Percentiles rank a stretch among this genome's conserved stretches.
Evolutionary conservation across 2,888 invertebrate species (phyloP).

Genomic region (Ypsolopha sequella): DNA sequence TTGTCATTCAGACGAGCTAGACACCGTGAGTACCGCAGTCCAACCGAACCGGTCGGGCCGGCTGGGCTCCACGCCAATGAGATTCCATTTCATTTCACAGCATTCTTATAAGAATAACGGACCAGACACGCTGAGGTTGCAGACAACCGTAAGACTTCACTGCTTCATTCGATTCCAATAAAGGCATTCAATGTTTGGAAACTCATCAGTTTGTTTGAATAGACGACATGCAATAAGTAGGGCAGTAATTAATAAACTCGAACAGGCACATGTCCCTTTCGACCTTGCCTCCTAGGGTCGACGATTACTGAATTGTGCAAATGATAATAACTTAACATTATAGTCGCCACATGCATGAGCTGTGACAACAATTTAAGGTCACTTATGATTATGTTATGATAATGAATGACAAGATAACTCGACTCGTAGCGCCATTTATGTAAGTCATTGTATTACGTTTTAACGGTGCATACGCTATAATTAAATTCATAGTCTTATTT

Average conservation of each 20-base stretch:
- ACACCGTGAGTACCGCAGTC: conserved; percentile 35
- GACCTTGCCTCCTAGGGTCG: conserved; percentile 34
- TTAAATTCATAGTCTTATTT: no score
- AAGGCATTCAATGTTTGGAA: background rate
- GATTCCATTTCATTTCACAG: conserved; percentile 66
- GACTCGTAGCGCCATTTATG: background rate
- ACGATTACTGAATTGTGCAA: conserved; percentile 24
- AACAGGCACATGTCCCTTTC: conserved; percentile 17
- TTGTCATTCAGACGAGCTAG: conserved; percentile 47
- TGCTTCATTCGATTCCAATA: conserved; percentile 12
- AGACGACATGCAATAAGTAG: conserved; percentile 26
- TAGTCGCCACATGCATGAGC: conserved; percentile 15
- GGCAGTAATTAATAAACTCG: conserved; percentile 21
- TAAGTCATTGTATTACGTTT: background rate
- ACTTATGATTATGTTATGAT: conserved; percentile 3
- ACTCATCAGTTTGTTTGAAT: conserved; percentile 11
- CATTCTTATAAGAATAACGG: conserved; percentile 66
- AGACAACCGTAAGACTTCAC: conserved; percentile 24
- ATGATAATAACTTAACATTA: conserved; percentile 24
- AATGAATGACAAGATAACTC: background rate
- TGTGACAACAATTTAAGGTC: conserved; percentile 14
- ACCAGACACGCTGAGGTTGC: conserved; percentile 36
- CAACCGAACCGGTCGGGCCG: conserved; percentile 56
- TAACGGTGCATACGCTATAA: background rate
- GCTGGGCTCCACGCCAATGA: conserved; percentile 59